Base-by-base conservation (phyloP, 2,113 vertebrate genomes). In the Corythornis cristatus region DNA sequence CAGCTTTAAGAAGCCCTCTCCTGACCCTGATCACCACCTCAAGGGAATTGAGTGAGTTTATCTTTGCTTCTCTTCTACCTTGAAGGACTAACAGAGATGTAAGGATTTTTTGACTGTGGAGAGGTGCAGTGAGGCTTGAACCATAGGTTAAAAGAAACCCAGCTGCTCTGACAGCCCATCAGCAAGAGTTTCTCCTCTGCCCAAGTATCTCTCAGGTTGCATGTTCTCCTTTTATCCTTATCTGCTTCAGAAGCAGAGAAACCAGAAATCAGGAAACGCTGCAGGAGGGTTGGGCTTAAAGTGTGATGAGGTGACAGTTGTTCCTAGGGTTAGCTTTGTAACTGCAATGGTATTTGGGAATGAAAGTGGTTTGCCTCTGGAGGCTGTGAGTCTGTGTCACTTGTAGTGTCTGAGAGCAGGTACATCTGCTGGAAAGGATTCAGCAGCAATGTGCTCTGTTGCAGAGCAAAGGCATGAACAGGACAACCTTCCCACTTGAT, bases 401-500 rank as follows among this genome's bases (percentile, higher is more conserved):
- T 29, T 18, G 11, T 3, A 40, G 35, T 12, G 13, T 33, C 57
- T 77, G 65, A 58, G n/a, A 67, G 23, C 54, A 64, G 60, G 43
- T 84, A 25, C 17, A 37, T 23, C 53, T 54, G 17, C 33, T 81
- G 48, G 50, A 54, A 64, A 81, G n/a, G 29, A 51, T 35, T 86
- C 31, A 17, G 42, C 17, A 9, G 33, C 53, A 26, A 46, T 1
- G 0, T 7, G 9, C 28, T 73, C 64, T 31, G 13, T 25, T 9
- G 17, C 37, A 25, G 66, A 53, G 50, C n/a, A 61, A 10, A 6
- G 19, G 21, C 35, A 15, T 35, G 58, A 53, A 23, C 15, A 14
- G 31, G 37, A 33, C 16, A 15, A 54, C 17, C 19, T 81, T 54
- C 17, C 45, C 0, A 0, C 31, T 66, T 3, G 0, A 15, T 58